Base-by-base conservation (phyloP, 2,113 vertebrate species). In the Tursiops truncatus region DNA sequence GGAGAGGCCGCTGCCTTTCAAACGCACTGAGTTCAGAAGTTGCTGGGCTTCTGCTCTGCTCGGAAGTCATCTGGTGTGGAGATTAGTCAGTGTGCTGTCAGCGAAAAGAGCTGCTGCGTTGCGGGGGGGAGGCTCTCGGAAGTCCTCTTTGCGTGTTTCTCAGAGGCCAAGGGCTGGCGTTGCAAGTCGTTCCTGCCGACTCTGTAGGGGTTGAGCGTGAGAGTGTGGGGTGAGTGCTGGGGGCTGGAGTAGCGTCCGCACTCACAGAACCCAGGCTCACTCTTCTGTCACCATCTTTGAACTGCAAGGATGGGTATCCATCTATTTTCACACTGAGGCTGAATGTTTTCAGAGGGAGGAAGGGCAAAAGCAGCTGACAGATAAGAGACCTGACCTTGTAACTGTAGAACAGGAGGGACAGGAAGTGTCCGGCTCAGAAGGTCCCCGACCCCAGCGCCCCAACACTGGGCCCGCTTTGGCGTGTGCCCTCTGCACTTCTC, bases 341-440 rank as follows among this genome's bases (percentile, higher is more conserved):
- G 83, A 50, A 23, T 94, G 13, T 83, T 85, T 91, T 91, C 83
- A 90, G 92, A 63, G 71, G 68, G 83, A 96, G 70, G 50, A 92
- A 92, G 53, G 38, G 25, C 41, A 86, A n/a, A n/a, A 89, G 50
- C 83, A 76, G 36, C 85, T 87, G 91, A 89, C 80, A 93, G 96
- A 93, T 96, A 84, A 96, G 91, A 92, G 56, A 80, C 86, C 60
- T 88, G 90, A 96, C 62, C 6, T 74, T 94, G 76, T 92, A 84
- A 77, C 90, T 33, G 14, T 31, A 80, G 50, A 65, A 65, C 60
- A 73, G 86, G 12, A 97, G 76, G 63, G 53, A 47, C 79, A 26
- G 41, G 47, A 88, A 23, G 28, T 31, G 1, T 65, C 58, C 8
- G 1, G 58, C 38, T 82, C 1, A 0, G 25, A 70, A 79, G 50